Evolutionary conservation across 2,888 invertebrate genomes (phyloP), one percentile per base, ranked within the genome.

Genomic region (Galerucella nymphaeae): DNA sequence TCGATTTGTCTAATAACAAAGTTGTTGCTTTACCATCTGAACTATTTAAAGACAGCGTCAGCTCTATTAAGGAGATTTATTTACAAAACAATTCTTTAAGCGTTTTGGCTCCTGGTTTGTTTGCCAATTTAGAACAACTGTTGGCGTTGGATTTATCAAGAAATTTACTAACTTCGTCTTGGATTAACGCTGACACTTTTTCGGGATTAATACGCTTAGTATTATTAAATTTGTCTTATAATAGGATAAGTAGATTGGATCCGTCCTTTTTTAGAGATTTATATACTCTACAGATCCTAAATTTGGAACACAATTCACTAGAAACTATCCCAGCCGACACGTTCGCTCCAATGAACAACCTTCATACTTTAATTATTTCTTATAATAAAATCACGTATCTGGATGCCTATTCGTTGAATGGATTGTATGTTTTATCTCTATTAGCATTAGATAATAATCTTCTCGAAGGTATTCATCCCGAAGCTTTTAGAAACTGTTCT

Each of bases 21-120:
- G 92, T 98, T 77, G 94, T 94, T 53, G 94, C 95, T 67, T 89
- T 98, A 79, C 97, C 97, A 58, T 92, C 94, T 76, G 93, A 94
- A 83, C 88, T 97, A 77, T 96, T 97, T 84, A 90, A 90, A 84
- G 95, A 96, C 87, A 91, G 92, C 82, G 89, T 91, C 66, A 91
- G 91, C 77, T 91, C 93, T 75, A 92, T 97, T 81, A 94, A 94
- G 87, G 96, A 96, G 87, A 92, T 97, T 83, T 94, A 96, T 87
- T 88, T 96, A 84, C 95, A 96, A 87, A 96, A 96, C 87, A 97
- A 97, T 89, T 95, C 96, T 23, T 93, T 97, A 81, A 93, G 93
- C 85, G 93, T 93, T 59, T 89, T 97, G 78, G 94, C 96, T 78
- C 94, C 95, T 0, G 94, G 93, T 78, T 89, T 97, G 69, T 94